Evolutionary conservation across 2,113 vertebrate species (phyloP).

Genomic region (Labeo rohita): DNA sequence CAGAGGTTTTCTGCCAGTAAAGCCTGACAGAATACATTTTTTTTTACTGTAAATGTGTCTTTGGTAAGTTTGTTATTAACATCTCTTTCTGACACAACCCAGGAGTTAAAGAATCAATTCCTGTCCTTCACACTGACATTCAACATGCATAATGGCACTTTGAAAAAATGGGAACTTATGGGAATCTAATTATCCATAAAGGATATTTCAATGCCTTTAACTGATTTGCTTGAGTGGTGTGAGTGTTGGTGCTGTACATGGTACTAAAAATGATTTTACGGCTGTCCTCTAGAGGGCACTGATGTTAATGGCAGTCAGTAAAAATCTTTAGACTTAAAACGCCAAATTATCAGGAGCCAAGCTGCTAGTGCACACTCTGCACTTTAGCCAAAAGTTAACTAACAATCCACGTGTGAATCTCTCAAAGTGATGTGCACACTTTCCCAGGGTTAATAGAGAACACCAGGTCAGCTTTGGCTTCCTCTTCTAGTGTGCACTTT

Average conservation of each 20-base stretch:
- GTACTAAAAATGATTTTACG: slow-evolving; percentile 6
- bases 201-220: not conserved
- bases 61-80: not conserved
- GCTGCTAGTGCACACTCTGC: slow-evolving; percentile 28
- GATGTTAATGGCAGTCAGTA: not conserved
- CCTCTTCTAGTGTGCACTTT: slow-evolving; percentile 34
- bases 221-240: not conserved
- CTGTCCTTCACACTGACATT: not conserved
- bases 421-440: not conserved
- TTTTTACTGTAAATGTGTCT: not conserved
- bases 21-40: not conserved
- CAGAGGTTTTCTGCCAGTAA: not conserved
- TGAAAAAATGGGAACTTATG: not conserved
- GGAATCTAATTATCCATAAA: not conserved
- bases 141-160: slow-evolving; percentile 32
- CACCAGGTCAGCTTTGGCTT: not conserved
- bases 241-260: not conserved
- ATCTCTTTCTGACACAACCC: not conserved
- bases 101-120: not conserved
- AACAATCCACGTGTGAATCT: not conserved
- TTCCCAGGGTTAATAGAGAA: not conserved
- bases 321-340: not conserved
- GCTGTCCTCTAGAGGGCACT: not conserved
- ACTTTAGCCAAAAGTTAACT: slow-evolving; percentile 36
- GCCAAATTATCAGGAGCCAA: not conserved